These are phyloP conservation scores for Turritopsis dohrnii DNA, from an alignment of 30 jellyfish, hydroid and myxozoan species.

Conservation along the genomic window DNA sequence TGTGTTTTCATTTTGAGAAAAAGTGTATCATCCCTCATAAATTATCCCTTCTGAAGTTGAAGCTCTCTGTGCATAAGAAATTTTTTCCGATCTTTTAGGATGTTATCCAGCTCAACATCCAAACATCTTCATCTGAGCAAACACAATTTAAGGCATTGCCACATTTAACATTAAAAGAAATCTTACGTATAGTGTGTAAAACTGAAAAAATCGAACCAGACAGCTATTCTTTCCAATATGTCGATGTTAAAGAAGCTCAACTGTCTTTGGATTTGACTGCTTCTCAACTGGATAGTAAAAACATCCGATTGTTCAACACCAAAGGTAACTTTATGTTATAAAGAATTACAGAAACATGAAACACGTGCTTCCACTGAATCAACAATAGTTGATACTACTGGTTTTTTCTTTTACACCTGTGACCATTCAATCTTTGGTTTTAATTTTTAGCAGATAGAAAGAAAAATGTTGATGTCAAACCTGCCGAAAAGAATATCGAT, in stretches of 20 bases:
- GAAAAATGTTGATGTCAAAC: background rate
- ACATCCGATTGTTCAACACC: background rate
- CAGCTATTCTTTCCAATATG: background rate
- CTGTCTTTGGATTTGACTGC: background rate
- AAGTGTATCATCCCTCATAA: too few relatives aligned
- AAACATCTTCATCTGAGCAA: background rate
- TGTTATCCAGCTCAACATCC: background rate
- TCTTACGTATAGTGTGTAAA: background rate
- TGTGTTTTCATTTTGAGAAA: too few relatives aligned
- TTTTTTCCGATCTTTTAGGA: conserved; percentile 4
- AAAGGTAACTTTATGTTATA: too few relatives aligned
- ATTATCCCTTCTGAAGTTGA: too few relatives aligned
- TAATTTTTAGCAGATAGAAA: too few relatives aligned
- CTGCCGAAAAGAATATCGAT: background rate
- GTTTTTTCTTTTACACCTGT: too few relatives aligned
- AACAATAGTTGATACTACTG: too few relatives aligned
- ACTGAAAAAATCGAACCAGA: background rate
- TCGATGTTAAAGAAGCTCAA: background rate
- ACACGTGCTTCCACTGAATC: too few relatives aligned
- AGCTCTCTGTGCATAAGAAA: background rate
- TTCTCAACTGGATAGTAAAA: background rate
- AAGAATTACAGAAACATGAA: too few relatives aligned
- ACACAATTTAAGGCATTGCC: background rate
- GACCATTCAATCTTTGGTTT: too few relatives aligned
- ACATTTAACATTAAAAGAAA: background rate